Percentiles rank a stretch among this genome's conserved stretches.
Conservation (phyloP, 2,113 vertebrate genomes). For the Stegastes partitus region DNA sequence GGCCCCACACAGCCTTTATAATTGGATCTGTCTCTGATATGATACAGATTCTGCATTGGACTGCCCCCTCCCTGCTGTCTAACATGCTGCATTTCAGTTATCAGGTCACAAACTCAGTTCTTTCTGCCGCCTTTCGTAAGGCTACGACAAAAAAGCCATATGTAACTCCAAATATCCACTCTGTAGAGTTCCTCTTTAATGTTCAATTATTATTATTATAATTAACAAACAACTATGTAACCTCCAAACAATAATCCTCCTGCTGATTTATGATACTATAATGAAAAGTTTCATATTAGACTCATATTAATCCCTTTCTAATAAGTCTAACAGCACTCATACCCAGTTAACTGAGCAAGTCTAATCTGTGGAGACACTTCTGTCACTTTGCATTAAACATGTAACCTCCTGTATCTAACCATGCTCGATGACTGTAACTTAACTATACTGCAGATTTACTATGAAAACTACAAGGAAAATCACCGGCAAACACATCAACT, state of each 20-base stretch:
- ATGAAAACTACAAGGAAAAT: not conserved
- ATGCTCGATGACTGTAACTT: slow-evolving; percentile 5
- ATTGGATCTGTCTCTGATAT: slow-evolving; percentile 31
- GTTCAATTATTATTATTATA: not conserved
- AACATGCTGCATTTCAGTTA: slow-evolving; percentile 1
- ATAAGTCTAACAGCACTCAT: not conserved
- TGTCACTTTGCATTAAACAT: slow-evolving; percentile 14
- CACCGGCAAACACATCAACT: too few species aligned
- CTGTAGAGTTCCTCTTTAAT: not conserved
- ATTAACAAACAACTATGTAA: slow-evolving; percentile 24
- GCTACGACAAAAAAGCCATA: not conserved
- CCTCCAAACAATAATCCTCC: slow-evolving; percentile 28
- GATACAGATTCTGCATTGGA: slow-evolving; percentile 31
- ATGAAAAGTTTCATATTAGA: not conserved
- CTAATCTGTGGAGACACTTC: not conserved
- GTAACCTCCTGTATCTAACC: slow-evolving; percentile 20
- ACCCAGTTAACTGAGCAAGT: not conserved
- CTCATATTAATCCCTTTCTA: not conserved
- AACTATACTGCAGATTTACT: not conserved
- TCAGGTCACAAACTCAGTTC: not conserved
- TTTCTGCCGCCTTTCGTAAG: not conserved
- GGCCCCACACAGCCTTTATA: slow-evolving; percentile 16
- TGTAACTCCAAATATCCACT: slow-evolving; percentile 4
- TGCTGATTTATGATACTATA: not conserved
- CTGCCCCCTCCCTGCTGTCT: slow-evolving; percentile 11